These are phyloP conservation scores for Pheosia gnoma DNA, from an alignment of 2,888 invertebrate species.

Conservation along the genomic window DNA sequence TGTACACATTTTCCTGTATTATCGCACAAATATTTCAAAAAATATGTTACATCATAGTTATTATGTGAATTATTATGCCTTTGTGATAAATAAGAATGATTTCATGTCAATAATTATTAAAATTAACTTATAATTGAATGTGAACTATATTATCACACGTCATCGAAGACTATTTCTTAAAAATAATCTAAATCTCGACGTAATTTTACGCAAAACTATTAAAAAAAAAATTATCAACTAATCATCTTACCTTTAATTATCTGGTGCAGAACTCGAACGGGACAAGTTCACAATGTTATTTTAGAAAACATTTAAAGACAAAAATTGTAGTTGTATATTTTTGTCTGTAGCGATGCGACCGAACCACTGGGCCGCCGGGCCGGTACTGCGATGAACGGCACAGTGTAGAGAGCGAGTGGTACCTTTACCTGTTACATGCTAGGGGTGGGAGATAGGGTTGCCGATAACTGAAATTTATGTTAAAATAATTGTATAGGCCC, in stretches of 20 bases:
- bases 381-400: constrained; percentile 46
- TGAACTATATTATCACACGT: no score
- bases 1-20: neutral
- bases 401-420: constrained; percentile 32
- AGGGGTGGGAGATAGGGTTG: constrained; percentile 36
- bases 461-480: constrained; percentile 14
- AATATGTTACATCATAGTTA: neutral
- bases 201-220: neutral
- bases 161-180: no score
- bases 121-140: no score
- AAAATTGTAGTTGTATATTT: constrained; percentile 20
- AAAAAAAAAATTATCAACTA: neutral
- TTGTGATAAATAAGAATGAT: no score
- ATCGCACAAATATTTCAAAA: neutral
- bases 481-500: constrained; percentile 7
- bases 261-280: constrained; percentile 22
- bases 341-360: constrained; percentile 36
- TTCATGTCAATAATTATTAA: no score
- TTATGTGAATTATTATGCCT: neutral
- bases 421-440: constrained; percentile 76
- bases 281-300: constrained; percentile 32
- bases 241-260: constrained; percentile 32
- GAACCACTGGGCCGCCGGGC: constrained; percentile 39
- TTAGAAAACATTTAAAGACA: constrained; percentile 27
- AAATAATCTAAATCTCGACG: no score